A percentile compares a stretch with the other conserved stretches of the same genome.
Conservation (phyloP, 2,888 invertebrate species). For the Acanthosepion esculentum region DNA sequence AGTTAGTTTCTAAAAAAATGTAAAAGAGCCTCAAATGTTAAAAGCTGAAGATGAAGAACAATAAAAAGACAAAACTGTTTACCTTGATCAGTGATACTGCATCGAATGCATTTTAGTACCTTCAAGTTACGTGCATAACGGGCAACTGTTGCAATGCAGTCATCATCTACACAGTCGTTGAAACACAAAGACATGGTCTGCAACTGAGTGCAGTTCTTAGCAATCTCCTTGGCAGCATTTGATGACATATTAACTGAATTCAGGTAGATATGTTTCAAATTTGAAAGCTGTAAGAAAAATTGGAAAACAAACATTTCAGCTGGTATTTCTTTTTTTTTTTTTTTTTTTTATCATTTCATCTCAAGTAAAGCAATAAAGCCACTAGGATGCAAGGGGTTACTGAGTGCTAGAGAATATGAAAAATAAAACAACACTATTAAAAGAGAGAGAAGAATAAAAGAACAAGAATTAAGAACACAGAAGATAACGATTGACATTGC, state of each 20-base stretch:
- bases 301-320: neutral
- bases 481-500: too few species aligned
- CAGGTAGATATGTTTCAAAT: neutral
- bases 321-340: too few species aligned
- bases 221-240: constrained; percentile 24
- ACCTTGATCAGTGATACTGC: constrained; percentile 36
- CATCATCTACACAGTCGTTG: constrained; percentile 24
- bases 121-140: neutral
- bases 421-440: too few species aligned
- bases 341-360: too few species aligned
- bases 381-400: too few species aligned
- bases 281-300: neutral
- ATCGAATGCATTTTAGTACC: constrained; percentile 4
- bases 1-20: too few species aligned
- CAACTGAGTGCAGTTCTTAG: neutral
- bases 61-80: neutral
- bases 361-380: too few species aligned
- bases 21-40: neutral
- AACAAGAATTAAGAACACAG: too few species aligned
- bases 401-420: too few species aligned
- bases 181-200: constrained; percentile 38
- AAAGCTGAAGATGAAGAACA: neutral
- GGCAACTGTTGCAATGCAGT: neutral
- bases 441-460: too few species aligned
- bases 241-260: constrained; percentile 41